These are phyloP conservation scores for Chlorospingus flavigularis DNA, from an alignment of 2,797 vertebrate genomes.

Conservation along the genomic window DNA sequence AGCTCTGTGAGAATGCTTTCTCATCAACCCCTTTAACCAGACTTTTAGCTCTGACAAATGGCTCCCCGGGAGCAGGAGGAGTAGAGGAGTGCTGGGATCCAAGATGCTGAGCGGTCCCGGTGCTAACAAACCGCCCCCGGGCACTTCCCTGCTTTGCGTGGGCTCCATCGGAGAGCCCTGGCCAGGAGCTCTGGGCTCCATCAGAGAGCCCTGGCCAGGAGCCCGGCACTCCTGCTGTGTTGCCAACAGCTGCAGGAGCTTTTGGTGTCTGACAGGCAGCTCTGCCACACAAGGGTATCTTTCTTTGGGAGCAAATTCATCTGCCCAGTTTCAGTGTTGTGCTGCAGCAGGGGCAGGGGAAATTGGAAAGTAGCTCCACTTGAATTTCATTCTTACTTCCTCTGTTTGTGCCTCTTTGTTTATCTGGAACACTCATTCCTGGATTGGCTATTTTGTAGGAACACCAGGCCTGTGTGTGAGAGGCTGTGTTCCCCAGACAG, in stretches of 20 bases:
- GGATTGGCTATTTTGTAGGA: not conserved
- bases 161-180: not conserved
- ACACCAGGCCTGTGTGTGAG: not conserved
- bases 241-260: not conserved
- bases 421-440: not conserved
- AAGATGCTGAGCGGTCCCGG: not conserved
- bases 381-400: not conserved
- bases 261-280: not conserved
- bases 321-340: not conserved
- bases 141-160: not conserved
- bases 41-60: not conserved
- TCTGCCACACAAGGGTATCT: not conserved
- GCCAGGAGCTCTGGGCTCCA: not conserved
- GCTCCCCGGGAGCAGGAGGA: not conserved
- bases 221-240: fast-evolving
- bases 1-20: not conserved
- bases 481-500: not conserved
- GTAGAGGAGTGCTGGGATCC: not conserved
- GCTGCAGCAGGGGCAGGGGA: not conserved
- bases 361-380: not conserved
- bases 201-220: not conserved
- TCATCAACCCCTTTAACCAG: not conserved
- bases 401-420: not conserved
- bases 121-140: not conserved
- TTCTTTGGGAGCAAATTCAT: not conserved